Evolutionary conservation across 2,113 vertebrate species (phyloP), one percentile per base, ranked within the genome.

Genomic region (Nycticorax nycticorax): DNA sequence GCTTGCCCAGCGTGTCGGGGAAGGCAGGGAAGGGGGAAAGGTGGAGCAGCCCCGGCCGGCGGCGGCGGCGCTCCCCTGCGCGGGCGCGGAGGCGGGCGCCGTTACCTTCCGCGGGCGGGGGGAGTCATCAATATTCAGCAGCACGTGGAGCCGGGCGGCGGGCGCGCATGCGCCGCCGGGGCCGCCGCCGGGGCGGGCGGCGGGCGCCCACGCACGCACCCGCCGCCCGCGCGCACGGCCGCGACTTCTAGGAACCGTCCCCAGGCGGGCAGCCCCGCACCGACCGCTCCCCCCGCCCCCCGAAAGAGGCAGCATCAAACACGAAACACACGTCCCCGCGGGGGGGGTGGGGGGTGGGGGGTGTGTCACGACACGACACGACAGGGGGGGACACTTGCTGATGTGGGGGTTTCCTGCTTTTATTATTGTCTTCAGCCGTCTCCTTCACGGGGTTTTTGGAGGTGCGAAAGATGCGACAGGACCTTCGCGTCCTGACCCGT

Each of bases 101-200:
- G 76, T 24, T 57, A 50, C 87, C 68, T 98, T 97, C 43, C 23
- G 92, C 94, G 86, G 97, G 97, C 75, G 92, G 97, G 92, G 97
- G 91, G 94, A 81, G 50, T 98, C 69, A 98, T 99, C 98, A 98
- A 99, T 99, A 99, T 99, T 98, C 98, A 99, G 97, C 95, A 98
- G 93, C 97, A 98, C 97, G 97, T 97, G 98, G 96, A 97, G 78
- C 77, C 33, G 14, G 62, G 75, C 84, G 6, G 53, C 14, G 32
- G 71, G 63, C 45, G 35, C 91, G 91, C 91, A 93, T 93, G 91
- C 89, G 93, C 79, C 33, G n/a, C 43, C 28, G 16, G 71, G 35
- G 35, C 41, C 6, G 71, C 77, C 50, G 43, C 57, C 56, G 45
- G 74, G 76, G n/a, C n/a, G n/a, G n/a, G n/a, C n/a, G n/a, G n/a